A percentile compares a stretch with the other conserved stretches of the same genome.
phyloP scores from a whole-genome alignment of 2,113 vertebrate genomes.

The Pseudopodoces humilis region DNA sequence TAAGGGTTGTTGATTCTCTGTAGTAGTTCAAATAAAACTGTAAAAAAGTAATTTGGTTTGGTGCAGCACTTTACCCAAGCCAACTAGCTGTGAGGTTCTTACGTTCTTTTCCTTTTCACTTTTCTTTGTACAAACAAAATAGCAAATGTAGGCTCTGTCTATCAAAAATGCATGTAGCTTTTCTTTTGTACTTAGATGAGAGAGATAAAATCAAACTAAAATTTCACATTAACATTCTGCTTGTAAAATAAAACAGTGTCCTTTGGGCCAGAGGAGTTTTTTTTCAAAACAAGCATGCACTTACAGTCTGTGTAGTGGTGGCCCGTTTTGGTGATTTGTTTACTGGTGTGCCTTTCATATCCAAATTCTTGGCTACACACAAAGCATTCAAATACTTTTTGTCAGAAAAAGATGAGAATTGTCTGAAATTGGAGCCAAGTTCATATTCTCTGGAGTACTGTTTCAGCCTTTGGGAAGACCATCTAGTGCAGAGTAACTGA shows the following conservation, averaged over 20 bases:
- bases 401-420: conserved; percentile 32
- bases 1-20: background rate
- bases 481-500: conserved; percentile 25
- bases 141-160: conserved; percentile 40
- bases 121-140: conserved; percentile 34
- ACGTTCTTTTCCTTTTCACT: conserved; percentile 16
- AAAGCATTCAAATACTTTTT: conserved; percentile 42
- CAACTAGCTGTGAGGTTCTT: background rate
- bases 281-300: background rate
- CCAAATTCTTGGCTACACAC: conserved; percentile 38
- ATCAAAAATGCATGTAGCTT: conserved; percentile 58
- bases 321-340: conserved; percentile 35
- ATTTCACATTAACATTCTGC: conserved; percentile 38
- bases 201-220: conserved; percentile 47
- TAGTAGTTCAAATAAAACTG: conserved; percentile 2
- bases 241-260: conserved; percentile 3
- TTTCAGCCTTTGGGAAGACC: conserved; percentile 42
- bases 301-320: background rate
- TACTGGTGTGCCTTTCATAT: conserved; percentile 31
- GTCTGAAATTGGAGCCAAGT: conserved; percentile 50
- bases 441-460: conserved; percentile 39
- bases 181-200: conserved; percentile 50
- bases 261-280: background rate
- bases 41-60: background rate
- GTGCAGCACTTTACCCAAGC: background rate